These are phyloP conservation scores for Poecilia gillii DNA, from an alignment of 2,797 vertebrate genomes.

Conservation along the genomic window DNA sequence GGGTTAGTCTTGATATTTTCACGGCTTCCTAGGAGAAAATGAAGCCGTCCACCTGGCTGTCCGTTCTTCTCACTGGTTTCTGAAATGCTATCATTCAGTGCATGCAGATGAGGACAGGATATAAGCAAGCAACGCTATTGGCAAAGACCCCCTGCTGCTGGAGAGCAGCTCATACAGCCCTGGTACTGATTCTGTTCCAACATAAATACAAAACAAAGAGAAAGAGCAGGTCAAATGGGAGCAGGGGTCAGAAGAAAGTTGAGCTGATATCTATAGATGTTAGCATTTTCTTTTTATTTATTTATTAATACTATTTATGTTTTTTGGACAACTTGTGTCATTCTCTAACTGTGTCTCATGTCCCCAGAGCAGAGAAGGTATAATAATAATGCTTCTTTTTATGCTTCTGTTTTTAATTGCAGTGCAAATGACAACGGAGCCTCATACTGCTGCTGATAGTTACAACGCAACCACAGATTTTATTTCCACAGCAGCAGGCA, in stretches of 20 bases:
- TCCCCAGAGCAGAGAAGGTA: neutral
- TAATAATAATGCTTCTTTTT: neutral
- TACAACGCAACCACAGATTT: neutral
- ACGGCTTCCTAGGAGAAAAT: slow-evolving; percentile 28
- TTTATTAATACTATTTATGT: neutral
- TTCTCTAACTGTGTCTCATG: neutral
- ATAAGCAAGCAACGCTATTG: slow-evolving; percentile 36
- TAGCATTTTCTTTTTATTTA: neutral
- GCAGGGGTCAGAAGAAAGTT: slow-evolving; percentile 28
- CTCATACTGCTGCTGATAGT: neutral
- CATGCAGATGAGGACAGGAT: slow-evolving; percentile 41
- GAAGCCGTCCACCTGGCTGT: slow-evolving; percentile 20
- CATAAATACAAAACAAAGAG: slow-evolving; percentile 40
- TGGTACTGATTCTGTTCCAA: slow-evolving; percentile 28
- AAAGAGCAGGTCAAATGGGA: slow-evolving; percentile 24
- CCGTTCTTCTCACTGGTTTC: slow-evolving; percentile 2
- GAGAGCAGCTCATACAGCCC: slow-evolving; percentile 18
- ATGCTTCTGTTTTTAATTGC: slow-evolving; percentile 29
- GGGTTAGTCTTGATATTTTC: slow-evolving; percentile 43
- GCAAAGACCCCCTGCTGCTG: slow-evolving; percentile 46
- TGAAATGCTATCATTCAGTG: slow-evolving; percentile 25
- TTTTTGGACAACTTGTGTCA: neutral
- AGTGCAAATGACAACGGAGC: slow-evolving; percentile 17
- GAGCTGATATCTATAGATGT: neutral
- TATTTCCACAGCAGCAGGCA: neutral